Evolutionary conservation across 2,888 invertebrate species (phyloP), one percentile per base, ranked within the genome.

Genomic region (Ametastegia equiseti): DNA sequence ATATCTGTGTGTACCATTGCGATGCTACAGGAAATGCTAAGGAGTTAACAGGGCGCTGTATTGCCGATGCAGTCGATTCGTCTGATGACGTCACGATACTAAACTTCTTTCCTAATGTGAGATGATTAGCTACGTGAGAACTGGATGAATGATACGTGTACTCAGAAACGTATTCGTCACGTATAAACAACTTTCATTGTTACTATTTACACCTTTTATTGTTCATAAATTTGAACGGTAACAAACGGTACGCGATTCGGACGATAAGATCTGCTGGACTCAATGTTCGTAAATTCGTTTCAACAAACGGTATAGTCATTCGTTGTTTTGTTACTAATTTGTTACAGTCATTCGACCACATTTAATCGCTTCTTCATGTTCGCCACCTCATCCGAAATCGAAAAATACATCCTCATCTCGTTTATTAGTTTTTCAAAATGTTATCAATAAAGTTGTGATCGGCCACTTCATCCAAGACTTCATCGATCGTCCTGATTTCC

Each of bases 201-300:
- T 86, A 87, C 86, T 88, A 87, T 88, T 89, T 86, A 87, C 89
- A 89, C 88, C 86, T 87, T 88, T 89, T 88, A 88, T 86, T 84
- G 87, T 88, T 88, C 88, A 86, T 88, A 88, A 89, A 89, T 88
- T 85, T 86, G 85, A 86, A 86, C 86, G 86, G 85, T 87, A 87
- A 86, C 86, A 86, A 85, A 85, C 83, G 84, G 87, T 86, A 85
- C 79, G 86, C 84, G 83, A 47, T 33, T 86, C 82, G 82, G 83
- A 79, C 84, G 86, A 87, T 87, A 86, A 86, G 84, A 86, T 87
- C 85, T 84, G 80, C 83, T 82, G 84, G 84, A 83, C 83, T n/a
- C n/a, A n/a, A n/a, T n/a, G n/a, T 82, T 79, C 77, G 81, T 81
- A 83, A 83, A 83, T 83, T 85, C 81, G 82, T 83, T 84, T 82